These are phyloP conservation scores for Dasyurus viverrinus DNA, from an alignment of 2,113 vertebrate genomes.

Conservation along the genomic window DNA sequence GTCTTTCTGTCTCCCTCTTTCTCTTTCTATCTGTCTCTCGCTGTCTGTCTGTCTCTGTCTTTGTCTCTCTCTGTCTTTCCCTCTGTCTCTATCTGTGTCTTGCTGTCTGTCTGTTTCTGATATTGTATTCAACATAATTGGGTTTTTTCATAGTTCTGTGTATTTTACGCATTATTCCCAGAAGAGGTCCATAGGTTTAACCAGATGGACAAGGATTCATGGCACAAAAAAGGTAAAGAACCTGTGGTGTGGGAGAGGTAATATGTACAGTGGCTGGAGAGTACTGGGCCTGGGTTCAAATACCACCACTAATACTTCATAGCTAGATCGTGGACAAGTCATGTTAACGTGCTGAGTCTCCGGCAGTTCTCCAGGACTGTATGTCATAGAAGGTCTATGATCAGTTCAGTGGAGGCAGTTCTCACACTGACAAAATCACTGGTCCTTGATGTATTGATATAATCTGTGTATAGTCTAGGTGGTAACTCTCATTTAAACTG, in stretches of 20 bases:
- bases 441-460: neutral
- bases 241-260: neutral
- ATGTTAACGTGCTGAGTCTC: neutral
- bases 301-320: neutral
- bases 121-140: neutral
- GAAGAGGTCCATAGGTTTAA: neutral
- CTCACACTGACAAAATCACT: neutral
- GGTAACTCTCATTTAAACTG: constrained; percentile 11
- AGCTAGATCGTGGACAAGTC: neutral
- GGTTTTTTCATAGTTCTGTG: neutral
- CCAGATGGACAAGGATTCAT: neutral
- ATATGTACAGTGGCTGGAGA: neutral
- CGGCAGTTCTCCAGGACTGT: neutral
- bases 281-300: neutral
- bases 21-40: too few relatives aligned
- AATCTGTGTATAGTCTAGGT: neutral
- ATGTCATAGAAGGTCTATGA: neutral
- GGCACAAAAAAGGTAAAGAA: neutral
- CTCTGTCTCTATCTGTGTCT: too few relatives aligned
- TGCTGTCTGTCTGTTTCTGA: too few relatives aligned
- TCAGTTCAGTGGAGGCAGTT: neutral
- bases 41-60: too few relatives aligned
- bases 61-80: too few relatives aligned
- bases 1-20: too few relatives aligned
- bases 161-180: neutral